These are phyloP conservation scores for Gryllus bimaculatus DNA, from an alignment of 1,140 invertebrate species.

Conservation along the genomic window DNA sequence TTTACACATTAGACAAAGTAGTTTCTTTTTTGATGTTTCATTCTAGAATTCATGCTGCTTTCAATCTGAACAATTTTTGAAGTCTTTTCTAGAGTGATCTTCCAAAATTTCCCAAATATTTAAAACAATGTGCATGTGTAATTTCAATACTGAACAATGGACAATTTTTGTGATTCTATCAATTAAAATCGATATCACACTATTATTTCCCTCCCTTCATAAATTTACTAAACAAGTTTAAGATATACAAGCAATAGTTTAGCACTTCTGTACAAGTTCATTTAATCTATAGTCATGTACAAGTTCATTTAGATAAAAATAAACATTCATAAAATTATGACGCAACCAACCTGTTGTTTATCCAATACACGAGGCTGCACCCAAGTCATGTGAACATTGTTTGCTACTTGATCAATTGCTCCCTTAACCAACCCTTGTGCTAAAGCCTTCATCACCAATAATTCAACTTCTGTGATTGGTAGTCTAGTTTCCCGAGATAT, in stretches of 20 bases:
- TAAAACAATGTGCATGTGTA: no score
- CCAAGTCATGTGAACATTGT: constrained; percentile 76
- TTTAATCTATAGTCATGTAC: neutral
- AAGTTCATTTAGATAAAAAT: neutral
- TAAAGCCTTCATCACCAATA: constrained; percentile 95
- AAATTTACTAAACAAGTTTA: no score
- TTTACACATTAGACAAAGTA: neutral
- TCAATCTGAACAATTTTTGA: no score
- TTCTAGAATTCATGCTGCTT: no score
- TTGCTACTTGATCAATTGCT: constrained; percentile 87
- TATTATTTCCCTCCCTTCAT: no score
- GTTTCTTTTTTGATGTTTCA: neutral
- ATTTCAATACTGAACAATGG: no score
- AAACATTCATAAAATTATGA: neutral
- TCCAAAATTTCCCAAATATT: no score
- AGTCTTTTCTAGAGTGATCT: no score
- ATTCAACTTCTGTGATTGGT: constrained; percentile 78
- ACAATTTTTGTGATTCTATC: no score
- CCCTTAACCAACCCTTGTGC: constrained; percentile 90
- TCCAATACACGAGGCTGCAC: constrained; percentile 87
- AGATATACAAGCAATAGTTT: no score
- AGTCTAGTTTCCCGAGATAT: constrained; percentile 79
- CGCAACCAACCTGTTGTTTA: constrained; percentile 43
- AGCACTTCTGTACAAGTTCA: no score
- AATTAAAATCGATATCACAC: no score